A percentile compares a stretch with the other conserved stretches of the same genome.
Evolutionary conservation across 2,113 vertebrate species (phyloP).

Genomic region (Hemichromis elongatus): DNA sequence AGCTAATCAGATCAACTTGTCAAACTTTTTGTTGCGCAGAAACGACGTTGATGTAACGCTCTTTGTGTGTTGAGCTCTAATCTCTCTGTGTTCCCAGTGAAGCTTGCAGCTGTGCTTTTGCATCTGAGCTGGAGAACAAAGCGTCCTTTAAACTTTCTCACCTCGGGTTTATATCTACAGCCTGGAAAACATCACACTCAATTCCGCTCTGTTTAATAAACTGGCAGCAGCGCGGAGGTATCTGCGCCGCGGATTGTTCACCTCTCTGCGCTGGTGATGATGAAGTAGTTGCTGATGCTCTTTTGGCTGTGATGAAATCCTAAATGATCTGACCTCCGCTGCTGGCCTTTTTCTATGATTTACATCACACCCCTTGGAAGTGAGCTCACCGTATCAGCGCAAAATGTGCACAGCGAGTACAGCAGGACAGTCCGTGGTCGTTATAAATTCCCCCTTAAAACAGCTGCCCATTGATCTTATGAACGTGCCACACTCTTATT

Average conservation of each 20-base stretch:
- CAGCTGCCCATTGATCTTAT: slow-evolving; percentile 51
- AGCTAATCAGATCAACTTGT: neutral
- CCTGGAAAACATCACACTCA: slow-evolving; percentile 30
- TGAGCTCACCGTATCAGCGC: slow-evolving; percentile 32
- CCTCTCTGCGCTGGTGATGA: neutral
- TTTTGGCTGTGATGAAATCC: slow-evolving; percentile 26
- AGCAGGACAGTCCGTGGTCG: neutral
- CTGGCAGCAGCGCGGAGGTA: neutral
- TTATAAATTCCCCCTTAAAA: slow-evolving; percentile 49
- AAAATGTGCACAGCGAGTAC: slow-evolving; percentile 51
- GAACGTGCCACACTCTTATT: slow-evolving; percentile 25
- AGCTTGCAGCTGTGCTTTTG: neutral
- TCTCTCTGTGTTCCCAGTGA: neutral
- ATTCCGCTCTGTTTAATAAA: slow-evolving; percentile 21
- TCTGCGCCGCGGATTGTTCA: neutral
- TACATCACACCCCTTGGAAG: slow-evolving; percentile 20
- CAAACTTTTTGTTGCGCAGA: neutral
- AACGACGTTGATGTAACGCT: neutral
- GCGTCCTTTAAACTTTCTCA: slow-evolving; percentile 20
- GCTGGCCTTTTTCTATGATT: slow-evolving; percentile 35
- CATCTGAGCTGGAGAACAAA: slow-evolving; percentile 1
- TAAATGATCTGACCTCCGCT: slow-evolving; percentile 52
- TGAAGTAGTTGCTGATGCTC: slow-evolving; percentile 21
- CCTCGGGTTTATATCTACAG: slow-evolving; percentile 16
- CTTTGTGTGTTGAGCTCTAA: neutral